phyloP scores from a whole-genome alignment of 2,888 invertebrate genomes.

The Stenotaenia linearis region DNA sequence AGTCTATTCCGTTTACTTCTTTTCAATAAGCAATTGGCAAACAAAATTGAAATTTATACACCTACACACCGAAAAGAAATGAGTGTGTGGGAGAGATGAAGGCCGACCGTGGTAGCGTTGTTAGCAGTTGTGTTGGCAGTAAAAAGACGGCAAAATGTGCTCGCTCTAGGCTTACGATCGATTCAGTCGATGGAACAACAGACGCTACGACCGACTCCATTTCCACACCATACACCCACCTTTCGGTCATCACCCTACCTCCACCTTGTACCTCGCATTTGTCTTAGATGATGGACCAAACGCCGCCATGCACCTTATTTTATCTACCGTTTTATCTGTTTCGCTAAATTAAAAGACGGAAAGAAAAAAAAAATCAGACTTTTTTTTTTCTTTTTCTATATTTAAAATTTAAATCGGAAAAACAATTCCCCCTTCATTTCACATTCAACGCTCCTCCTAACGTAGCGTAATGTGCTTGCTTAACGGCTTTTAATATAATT shows the following conservation, averaged over 20 bases:
- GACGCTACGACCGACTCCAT: not conserved
- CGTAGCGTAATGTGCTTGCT: not conserved
- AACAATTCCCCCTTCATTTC: not conserved
- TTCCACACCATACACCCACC: not conserved
- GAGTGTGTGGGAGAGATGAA: not conserved
- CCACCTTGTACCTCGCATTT: not conserved
- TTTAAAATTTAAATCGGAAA: not conserved
- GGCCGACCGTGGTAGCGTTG: not conserved
- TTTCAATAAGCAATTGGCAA: not conserved
- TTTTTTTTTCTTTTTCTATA: not conserved
- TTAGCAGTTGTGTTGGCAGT: not conserved
- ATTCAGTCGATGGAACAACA: not conserved
- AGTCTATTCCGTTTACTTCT: not conserved
- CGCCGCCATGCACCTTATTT: not conserved
- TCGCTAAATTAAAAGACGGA: not conserved
- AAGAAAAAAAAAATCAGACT: not conserved
- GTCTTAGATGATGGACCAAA: not conserved
- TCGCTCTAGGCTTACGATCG: not conserved
- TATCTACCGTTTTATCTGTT: not conserved
- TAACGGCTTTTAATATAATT: not conserved
- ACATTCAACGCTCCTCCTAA: not conserved
- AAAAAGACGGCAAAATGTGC: not conserved
- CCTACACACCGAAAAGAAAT: not conserved
- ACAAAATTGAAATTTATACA: not conserved
- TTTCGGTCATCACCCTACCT: not conserved